Evolutionary conservation across 2,888 invertebrate genomes (phyloP), one percentile per base, ranked within the genome.

Genomic region (Ichneumon xanthorius): DNA sequence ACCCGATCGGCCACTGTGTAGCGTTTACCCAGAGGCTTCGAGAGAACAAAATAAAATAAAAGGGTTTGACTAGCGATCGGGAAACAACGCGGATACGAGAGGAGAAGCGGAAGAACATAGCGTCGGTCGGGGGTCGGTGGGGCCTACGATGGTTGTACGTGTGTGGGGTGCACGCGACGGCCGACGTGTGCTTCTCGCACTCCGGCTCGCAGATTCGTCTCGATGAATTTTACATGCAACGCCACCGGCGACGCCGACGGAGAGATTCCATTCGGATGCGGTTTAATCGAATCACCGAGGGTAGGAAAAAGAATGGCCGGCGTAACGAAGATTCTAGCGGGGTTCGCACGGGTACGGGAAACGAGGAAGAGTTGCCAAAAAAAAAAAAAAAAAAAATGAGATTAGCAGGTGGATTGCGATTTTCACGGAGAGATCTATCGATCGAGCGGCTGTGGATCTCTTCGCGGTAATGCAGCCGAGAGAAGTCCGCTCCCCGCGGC

Each of bases 221-320:
- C 86, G 87, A 87, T 90, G 88, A 89, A 92, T 91, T 89, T 89
- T 89, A 88, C 89, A 90, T 90, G 87, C 87, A 82, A 80, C 70
- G 11, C 73, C 63, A 26, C 58, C 58, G 58, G 14, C 58, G 22
- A 22, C 26, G 26, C 26, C 48, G 16, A 65, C 45, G 65, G 65
- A 55, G 61, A 85, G 71, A 85, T 80, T 85, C 58, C 50, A 76
- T 82, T 76, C 65, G 70, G 30, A 58, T 72, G 67, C 67, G 65
- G 53, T 80, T 80, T 82, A 85, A 85, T 82, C 85, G 82, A 85
- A 85, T 85, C 79, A 80, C 33, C 55, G 79, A 63, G 30, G n/a
- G 63, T 4, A n/a, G 82, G 67, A 68, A 71, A 48, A 85, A 82
- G 58, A 82, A 76, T 82, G 79, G 61, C 50, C 79, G 72, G 30